Evolutionary conservation across 64 coral and sea anemone genomes (phyloP), one percentile per base, ranked within the genome.

Genomic region (Dendrophyllia cribrosa): DNA sequence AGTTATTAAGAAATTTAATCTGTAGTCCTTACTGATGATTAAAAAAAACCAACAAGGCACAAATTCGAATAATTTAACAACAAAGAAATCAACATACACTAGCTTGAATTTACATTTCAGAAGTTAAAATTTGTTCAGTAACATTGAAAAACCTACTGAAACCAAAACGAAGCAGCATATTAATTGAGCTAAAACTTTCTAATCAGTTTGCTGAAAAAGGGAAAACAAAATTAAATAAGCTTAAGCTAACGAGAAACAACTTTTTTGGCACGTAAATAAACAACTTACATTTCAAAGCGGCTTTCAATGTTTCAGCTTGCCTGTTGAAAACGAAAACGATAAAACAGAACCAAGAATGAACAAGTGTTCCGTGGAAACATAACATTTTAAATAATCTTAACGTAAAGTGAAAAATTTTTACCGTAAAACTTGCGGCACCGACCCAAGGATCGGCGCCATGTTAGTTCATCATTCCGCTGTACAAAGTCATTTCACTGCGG

Each of bases 221-320:
- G 10, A 74, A 46, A 74, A 43, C 34, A 46, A 47, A 74, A 74
- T 44, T 44, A 72, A 7, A 22, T 22, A 68, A 22, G 19, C 65
- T 24, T 68, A 68, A 34, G 34, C 34, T 56, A 56, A 73, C 70
- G 14, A 73, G 22, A 73, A 73, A 12, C 14, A 19, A 65, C 43
- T 73, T 73, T 70, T 70, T 59, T 70, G 20, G 22, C 9, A 20
- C 52, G 8, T 24, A 50, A 3, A 23, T 87, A 93, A 77, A 93
- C 82, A 93, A 93, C 91, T 87, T 69, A 93, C 91, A 64, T 87
- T 93, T 93, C 59, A 93, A 87, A 85, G 70, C 79, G 60, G 91
- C 91, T 75, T 85, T 73, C 72, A 93, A 75, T 14, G 56, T 74
- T 86, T 93, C 91, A 52, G 91, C 91, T 87, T 93, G 82, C 62